Evolutionary conservation across 2,888 invertebrate species (phyloP).

Genomic region (Allolobophora icterica): DNA sequence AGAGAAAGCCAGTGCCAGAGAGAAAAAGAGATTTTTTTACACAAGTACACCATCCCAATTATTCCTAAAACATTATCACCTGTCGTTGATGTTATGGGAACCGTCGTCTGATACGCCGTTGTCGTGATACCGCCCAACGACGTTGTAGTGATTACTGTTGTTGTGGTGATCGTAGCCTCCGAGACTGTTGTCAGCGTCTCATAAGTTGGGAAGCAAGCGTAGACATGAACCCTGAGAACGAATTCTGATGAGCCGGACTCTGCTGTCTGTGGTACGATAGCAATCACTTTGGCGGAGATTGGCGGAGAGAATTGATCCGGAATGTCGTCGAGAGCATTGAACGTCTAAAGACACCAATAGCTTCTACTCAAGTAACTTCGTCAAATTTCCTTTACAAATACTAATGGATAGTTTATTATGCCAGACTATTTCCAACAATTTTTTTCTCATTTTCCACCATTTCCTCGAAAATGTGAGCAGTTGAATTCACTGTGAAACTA

Average conservation of each 20-base stretch:
- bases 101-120: background rate
- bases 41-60: background rate
- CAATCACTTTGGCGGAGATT: constrained; percentile 25
- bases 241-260: background rate
- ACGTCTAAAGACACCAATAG: constrained; percentile 20
- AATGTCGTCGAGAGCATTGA: constrained; percentile 28
- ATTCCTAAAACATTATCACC: background rate
- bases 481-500: background rate
- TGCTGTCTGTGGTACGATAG: background rate
- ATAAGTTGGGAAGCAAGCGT: constrained; percentile 15
- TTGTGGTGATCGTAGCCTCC: constrained; percentile 26
- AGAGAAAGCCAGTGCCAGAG: background rate
- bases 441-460: background rate
- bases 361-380: background rate
- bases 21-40: background rate
- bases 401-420: background rate
- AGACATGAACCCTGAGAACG: background rate
- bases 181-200: background rate
- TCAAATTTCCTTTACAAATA: background rate
- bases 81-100: background rate
- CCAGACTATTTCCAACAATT: too few relatives aligned
- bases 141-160: background rate
- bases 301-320: constrained; percentile 22
- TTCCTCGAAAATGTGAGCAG: background rate
- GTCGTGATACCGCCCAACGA: constrained; percentile 12